Evolutionary conservation across 37 sponge, comb jelly and placozoan genomes (phyloP).

Genomic region (Aphrocallistes beatrix): DNA sequence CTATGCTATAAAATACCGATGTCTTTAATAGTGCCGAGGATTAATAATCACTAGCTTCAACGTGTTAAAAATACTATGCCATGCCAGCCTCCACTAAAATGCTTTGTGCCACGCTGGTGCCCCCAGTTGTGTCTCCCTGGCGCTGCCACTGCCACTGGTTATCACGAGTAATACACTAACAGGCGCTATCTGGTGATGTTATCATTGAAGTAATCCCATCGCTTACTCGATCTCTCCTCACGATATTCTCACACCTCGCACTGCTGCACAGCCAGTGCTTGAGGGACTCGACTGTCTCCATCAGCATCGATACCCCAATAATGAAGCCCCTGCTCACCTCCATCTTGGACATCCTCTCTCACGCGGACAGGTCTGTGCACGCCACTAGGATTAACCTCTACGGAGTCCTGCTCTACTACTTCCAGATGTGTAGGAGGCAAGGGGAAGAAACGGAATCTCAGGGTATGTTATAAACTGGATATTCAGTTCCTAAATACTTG

Average conservation of each 20-base stretch:
- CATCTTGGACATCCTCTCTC: background rate
- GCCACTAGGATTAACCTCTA: constrained; percentile 39
- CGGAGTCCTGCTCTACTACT: constrained; percentile 68
- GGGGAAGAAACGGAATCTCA: background rate
- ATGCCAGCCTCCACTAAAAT: no score
- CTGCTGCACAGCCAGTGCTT: background rate
- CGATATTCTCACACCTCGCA: background rate
- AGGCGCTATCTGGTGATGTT: background rate
- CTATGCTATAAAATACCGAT: no score
- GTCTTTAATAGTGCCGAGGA: no score
- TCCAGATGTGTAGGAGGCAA: constrained; percentile 27
- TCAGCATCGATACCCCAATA: background rate
- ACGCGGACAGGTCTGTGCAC: constrained; percentile 25
- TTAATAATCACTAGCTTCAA: no score
- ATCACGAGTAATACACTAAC: no score
- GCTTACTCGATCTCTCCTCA: background rate
- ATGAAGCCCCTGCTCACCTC: background rate
- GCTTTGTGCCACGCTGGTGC: no score
- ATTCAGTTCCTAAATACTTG: no score
- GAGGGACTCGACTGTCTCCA: background rate
- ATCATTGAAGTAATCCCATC: background rate
- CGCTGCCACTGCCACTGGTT: no score
- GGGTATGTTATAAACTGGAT: no score
- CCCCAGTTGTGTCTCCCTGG: no score
- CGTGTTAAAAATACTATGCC: no score